These are phyloP conservation scores for Tolmerus cingulatus DNA, from an alignment of 2,888 invertebrate species.

Conservation along the genomic window DNA sequence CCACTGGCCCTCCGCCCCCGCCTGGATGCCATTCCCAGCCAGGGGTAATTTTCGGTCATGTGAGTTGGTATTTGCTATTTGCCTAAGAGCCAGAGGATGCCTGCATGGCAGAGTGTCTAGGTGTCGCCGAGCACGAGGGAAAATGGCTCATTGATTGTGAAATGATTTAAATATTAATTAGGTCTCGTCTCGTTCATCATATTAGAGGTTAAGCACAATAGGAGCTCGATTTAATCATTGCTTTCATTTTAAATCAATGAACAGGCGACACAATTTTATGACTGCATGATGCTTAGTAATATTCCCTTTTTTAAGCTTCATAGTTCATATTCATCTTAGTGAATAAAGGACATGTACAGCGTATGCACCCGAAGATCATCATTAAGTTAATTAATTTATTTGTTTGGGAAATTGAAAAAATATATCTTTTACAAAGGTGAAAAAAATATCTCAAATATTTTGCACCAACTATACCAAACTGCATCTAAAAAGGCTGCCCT, in stretches of 20 bases:
- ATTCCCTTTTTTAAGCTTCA: too few relatives aligned
- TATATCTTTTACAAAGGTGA: too few relatives aligned
- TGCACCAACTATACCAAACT: too few relatives aligned
- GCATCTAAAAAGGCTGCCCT: too few relatives aligned
- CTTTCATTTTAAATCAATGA: neutral
- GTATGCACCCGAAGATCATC: too few relatives aligned
- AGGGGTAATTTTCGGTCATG: conserved; percentile 43
- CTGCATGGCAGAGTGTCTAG: conserved; percentile 2
- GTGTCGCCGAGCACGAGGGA: conserved; percentile 15
- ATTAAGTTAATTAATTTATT: too few relatives aligned
- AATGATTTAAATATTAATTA: conserved; percentile 49
- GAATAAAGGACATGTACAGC: too few relatives aligned
- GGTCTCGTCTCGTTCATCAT: conserved; percentile 8
- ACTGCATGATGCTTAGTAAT: neutral
- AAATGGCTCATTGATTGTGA: conserved; percentile 47
- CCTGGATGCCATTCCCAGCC: conserved; percentile 17
- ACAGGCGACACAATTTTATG: neutral
- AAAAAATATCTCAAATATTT: too few relatives aligned
- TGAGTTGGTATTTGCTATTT: conserved; percentile 41
- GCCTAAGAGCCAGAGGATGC: conserved; percentile 6
- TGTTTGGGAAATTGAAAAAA: too few relatives aligned
- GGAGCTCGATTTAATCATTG: neutral
- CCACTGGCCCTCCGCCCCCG: neutral
- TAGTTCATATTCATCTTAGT: too few relatives aligned
- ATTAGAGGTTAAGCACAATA: neutral